Conservation (phyloP, 2,888 invertebrate species). For the Hypolimnas misippus region DNA sequence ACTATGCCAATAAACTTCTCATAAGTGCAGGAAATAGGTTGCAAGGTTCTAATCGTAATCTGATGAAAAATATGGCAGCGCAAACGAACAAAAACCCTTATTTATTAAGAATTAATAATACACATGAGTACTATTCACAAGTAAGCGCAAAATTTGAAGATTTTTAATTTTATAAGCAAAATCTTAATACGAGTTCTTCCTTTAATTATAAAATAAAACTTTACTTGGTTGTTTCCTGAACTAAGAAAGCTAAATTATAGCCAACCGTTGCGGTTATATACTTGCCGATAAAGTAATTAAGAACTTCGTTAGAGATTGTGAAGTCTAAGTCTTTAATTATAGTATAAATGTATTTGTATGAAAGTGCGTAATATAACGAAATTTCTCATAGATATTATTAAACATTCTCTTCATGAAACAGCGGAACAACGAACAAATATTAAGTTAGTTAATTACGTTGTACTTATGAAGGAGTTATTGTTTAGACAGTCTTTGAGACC, state of each 20-base stretch:
- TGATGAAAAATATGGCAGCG: no score
- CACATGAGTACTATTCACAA: no score
- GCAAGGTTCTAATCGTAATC: no score
- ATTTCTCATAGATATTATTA: not conserved
- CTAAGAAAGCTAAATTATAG: not conserved
- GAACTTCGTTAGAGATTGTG: not conserved
- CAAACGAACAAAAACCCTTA: no score
- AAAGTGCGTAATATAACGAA: not conserved
- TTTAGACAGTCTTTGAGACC: no score
- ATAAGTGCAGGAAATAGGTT: no score
- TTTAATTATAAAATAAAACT: not conserved
- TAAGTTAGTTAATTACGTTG: not conserved
- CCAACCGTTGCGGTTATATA: not conserved
- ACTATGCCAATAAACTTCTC: no score
- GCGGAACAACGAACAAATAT: not conserved
- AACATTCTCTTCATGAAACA: no score
- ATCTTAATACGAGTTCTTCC: not conserved
- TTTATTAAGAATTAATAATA: no score
- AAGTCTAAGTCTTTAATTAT: not conserved
- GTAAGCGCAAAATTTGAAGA: no score
- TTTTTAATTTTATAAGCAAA: not conserved
- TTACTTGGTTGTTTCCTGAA: not conserved
- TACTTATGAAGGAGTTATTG: no score
- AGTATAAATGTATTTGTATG: not conserved
- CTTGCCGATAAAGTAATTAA: not conserved